Evolutionary conservation across 2,888 invertebrate species (phyloP).

Genomic region (Noctua janthina): DNA sequence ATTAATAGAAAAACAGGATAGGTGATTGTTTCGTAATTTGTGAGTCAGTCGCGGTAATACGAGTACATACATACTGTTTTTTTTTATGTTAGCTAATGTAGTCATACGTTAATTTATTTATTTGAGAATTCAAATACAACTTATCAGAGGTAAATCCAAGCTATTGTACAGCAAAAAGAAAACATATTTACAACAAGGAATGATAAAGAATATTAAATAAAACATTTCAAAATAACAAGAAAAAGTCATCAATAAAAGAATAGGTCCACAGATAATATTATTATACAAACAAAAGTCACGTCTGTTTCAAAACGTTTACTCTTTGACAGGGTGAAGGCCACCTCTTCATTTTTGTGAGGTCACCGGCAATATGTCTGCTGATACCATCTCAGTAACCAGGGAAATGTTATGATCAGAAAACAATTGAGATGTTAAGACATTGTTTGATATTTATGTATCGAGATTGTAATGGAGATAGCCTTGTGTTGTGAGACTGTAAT

Average conservation of each 20-base stretch:
- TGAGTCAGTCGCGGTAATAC: background rate
- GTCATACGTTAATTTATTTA: background rate
- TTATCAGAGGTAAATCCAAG: too few relatives aligned
- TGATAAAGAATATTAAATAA: too few relatives aligned
- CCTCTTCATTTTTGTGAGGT: constrained; percentile 60
- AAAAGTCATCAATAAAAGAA: too few relatives aligned
- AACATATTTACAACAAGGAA: too few relatives aligned
- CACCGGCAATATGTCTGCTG: constrained; percentile 46
- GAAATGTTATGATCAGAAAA: constrained; percentile 69
- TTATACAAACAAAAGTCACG: background rate
- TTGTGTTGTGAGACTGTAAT: constrained; percentile 20
- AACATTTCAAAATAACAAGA: too few relatives aligned
- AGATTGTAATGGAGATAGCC: constrained; percentile 42
- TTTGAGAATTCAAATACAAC: too few relatives aligned
- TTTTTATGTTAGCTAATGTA: background rate
- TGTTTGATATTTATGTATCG: constrained; percentile 43
- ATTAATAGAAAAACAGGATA: background rate
- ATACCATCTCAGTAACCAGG: constrained; percentile 60
- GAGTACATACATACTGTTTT: background rate
- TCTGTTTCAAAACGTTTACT: constrained; percentile 28
- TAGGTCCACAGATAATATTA: background rate
- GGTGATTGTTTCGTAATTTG: background rate
- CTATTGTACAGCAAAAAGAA: too few relatives aligned
- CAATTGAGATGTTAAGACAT: constrained; percentile 67
- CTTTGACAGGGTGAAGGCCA: constrained; percentile 64